phyloP scores from a whole-genome alignment of 2,113 vertebrate species.

The Oryzias curvinotus region DNA sequence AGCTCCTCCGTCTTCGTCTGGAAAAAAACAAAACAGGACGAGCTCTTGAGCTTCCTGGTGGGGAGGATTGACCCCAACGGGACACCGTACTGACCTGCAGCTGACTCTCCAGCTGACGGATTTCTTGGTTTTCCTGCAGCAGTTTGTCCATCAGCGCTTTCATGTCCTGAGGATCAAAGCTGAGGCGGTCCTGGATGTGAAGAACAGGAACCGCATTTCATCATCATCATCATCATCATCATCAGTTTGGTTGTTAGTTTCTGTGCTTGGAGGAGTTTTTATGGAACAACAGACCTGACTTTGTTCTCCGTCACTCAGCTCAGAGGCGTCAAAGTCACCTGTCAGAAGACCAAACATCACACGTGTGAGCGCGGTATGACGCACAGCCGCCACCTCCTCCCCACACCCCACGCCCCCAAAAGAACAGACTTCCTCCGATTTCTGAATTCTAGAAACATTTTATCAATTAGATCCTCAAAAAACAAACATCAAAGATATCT shows the following conservation, averaged over 20 bases:
- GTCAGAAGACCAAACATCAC: conserved; percentile 34
- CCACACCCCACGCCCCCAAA: not conserved
- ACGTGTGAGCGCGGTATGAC: conserved; percentile 19
- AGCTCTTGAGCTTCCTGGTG: not conserved
- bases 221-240: conserved; percentile 16
- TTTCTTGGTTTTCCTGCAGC: conserved; percentile 90
- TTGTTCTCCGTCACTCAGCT: conserved; percentile 54
- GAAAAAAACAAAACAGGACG: not conserved
- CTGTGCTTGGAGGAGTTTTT: not conserved
- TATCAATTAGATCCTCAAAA: too few species aligned
- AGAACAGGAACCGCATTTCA: too few species aligned
- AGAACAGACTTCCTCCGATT: not conserved
- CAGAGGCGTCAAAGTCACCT: conserved; percentile 68
- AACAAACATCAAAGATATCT: too few species aligned
- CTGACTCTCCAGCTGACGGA: conserved; percentile 83
- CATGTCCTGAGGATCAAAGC: conserved; percentile 66
- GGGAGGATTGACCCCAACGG: conserved; percentile 19
- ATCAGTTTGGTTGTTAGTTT: not conserved
- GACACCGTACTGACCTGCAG: conserved; percentile 78
- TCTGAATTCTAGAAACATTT: not conserved
- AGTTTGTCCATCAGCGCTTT: conserved; percentile 85
- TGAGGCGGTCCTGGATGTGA: conserved; percentile 59
- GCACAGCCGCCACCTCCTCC: not conserved
- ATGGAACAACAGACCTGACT: conserved; percentile 59
- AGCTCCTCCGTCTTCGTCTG: conserved; percentile 72